These are phyloP conservation scores for Cryptoprocta ferox DNA, from an alignment of 2,797 vertebrate genomes.

Conservation along the genomic window DNA sequence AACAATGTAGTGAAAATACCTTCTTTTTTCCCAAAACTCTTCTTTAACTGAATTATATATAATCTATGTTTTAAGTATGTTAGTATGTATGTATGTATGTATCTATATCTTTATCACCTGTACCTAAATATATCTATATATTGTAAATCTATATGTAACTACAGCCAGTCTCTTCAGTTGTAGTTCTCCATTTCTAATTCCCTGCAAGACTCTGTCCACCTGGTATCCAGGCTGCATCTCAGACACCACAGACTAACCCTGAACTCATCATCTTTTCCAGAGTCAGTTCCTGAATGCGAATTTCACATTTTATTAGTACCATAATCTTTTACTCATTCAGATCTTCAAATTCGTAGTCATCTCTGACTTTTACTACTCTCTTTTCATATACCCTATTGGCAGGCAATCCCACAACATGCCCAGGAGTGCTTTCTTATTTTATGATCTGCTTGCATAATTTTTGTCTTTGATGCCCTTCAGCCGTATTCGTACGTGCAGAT, in stretches of 20 bases:
- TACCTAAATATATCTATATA: background rate
- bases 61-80: background rate
- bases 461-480: background rate
- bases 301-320: conserved; percentile 5
- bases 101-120: background rate
- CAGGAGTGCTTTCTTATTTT: background rate
- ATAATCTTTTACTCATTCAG: background rate
- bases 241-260: background rate
- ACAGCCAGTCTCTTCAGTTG: background rate
- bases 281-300: background rate
- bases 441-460: conserved; percentile 30
- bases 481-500: background rate
- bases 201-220: background rate
- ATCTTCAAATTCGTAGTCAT: background rate
- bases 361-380: background rate
- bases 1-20: background rate
- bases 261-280: background rate
- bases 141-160: background rate
- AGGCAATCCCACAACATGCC: background rate
- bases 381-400: background rate
- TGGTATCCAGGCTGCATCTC: background rate
- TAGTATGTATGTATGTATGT: background rate
- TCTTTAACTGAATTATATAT: background rate
- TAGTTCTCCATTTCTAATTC: background rate
- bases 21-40: background rate